phyloP scores from a whole-genome alignment of 1,140 invertebrate species.

The Bombus breviceps region DNA sequence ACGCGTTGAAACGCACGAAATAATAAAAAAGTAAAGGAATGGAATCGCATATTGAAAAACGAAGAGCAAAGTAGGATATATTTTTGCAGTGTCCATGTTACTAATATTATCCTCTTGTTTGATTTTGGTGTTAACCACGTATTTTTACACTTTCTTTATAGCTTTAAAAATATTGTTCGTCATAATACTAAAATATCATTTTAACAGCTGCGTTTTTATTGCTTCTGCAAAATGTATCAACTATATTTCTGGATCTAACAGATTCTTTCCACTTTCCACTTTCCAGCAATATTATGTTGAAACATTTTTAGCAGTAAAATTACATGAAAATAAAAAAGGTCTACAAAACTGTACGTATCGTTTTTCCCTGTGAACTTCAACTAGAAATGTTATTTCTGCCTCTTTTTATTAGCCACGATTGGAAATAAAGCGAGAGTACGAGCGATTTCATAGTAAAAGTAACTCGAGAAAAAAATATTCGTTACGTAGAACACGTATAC shows the following conservation, averaged over 20 bases:
- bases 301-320: not conserved
- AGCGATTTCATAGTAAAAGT: slow-evolving; percentile 45
- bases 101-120: not conserved
- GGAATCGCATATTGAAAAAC: not conserved
- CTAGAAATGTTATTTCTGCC: too few relatives aligned
- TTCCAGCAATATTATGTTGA: not conserved
- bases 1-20: not conserved
- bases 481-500: slow-evolving; percentile 36
- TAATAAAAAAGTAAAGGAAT: not conserved
- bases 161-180: not conserved
- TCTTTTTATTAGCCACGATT: not conserved
- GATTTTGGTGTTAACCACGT: not conserved
- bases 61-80: not conserved
- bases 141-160: not conserved
- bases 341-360: not conserved
- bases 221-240: not conserved
- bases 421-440: slow-evolving; percentile 24
- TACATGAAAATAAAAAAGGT: not conserved
- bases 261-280: not conserved
- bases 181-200: too few relatives aligned
- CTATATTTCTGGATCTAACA: not conserved
- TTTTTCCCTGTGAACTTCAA: not conserved
- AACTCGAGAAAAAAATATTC: slow-evolving; percentile 21
- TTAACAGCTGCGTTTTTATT: too few relatives aligned
- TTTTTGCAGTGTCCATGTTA: not conserved